phyloP scores from a whole-genome alignment of 1,140 invertebrate species.

The Caerostris extrusa region DNA sequence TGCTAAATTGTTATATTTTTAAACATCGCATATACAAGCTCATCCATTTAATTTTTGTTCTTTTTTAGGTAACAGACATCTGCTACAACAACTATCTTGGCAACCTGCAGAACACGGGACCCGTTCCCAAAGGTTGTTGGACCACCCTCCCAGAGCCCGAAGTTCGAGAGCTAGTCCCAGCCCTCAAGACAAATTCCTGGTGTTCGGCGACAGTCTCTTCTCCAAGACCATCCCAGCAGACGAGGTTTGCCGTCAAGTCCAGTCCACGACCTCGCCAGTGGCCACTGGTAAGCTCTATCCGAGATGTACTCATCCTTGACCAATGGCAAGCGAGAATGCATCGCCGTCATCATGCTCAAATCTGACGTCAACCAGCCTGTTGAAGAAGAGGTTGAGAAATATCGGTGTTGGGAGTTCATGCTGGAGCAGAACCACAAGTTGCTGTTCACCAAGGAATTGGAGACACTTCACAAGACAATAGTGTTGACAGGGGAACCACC shows the following conservation, averaged over 20 bases:
- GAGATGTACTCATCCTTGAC: conserved; percentile 86
- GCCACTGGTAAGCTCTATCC: conserved; percentile 85
- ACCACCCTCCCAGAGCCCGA: conserved; percentile 45
- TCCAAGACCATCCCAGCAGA: conserved; percentile 40
- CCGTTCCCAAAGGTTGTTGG: conserved; percentile 11
- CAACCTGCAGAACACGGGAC: not conserved
- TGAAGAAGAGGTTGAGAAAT: conserved; percentile 87
- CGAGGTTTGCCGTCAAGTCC: conserved; percentile 79
- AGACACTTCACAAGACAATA: conserved; percentile 84
- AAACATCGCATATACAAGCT: not conserved
- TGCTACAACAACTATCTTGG: conserved; percentile 58
- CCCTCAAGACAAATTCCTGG: conserved; percentile 67
- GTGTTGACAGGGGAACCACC: conserved; percentile 20
- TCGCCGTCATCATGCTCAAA: conserved; percentile 87
- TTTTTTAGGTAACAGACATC: conserved; percentile 48
- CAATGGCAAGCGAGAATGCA: conserved; percentile 50
- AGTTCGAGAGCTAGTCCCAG: conserved; percentile 58
- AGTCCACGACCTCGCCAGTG: conserved; percentile 7
- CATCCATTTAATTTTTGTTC: not conserved
- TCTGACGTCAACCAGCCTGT: conserved; percentile 84
- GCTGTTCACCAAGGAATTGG: conserved; percentile 92
- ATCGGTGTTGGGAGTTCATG: conserved; percentile 96
- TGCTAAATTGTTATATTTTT: too few species aligned
- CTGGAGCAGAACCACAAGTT: conserved; percentile 94
- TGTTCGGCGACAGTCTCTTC: conserved; percentile 43